Base-by-base conservation (phyloP, 2,113 vertebrate species). In the Ammodytes dubius region DNA sequence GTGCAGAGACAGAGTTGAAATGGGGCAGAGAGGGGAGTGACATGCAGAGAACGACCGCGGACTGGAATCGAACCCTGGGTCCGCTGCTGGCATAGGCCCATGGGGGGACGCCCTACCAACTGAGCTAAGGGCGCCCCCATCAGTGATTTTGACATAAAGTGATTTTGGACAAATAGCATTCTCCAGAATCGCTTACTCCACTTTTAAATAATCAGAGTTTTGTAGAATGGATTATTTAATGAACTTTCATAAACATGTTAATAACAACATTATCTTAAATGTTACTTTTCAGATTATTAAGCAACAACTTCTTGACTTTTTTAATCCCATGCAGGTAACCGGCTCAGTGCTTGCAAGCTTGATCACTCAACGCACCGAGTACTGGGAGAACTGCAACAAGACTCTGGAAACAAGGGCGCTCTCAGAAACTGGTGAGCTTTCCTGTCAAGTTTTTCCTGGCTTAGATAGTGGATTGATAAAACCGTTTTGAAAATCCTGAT, bases 361-460 rank as follows among this genome's bases (percentile, higher is more conserved):
- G 64, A 96, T 97, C 5, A 64, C 87, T 35, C 94, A 95, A 71
- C 97, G 97, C 93, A 90, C 91, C 8, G 92, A 96, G 61, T 99
- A 99, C 82, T 96, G 90, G 85, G 92, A 97, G 72, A 94, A 94
- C 68, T 99, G 98, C 85, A 93, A 96, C 78, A 95, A 72, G 87
- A 95, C 89, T 46, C 91, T 99, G 71, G 82, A 79, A 74, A 40
- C 74, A 17, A 88, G 80, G 15, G 27, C 87, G 7, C 56, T 77
- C 17, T 49, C 89, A 67, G 82, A 78, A 53, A 89, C 90, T 78
- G 97, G 96, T 97, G 91, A 95, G 95, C 59, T 43, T 27, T 40
- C 17, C 19, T 57, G 19, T 27, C n/a, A 9, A 6, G n/a, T 27
- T 13, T 52, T 52, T 45, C 17, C 19, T 14, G 45, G 7, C 13